Conservation (phyloP, 2,113 vertebrate genomes). For the Phyllostomus hastatus region DNA sequence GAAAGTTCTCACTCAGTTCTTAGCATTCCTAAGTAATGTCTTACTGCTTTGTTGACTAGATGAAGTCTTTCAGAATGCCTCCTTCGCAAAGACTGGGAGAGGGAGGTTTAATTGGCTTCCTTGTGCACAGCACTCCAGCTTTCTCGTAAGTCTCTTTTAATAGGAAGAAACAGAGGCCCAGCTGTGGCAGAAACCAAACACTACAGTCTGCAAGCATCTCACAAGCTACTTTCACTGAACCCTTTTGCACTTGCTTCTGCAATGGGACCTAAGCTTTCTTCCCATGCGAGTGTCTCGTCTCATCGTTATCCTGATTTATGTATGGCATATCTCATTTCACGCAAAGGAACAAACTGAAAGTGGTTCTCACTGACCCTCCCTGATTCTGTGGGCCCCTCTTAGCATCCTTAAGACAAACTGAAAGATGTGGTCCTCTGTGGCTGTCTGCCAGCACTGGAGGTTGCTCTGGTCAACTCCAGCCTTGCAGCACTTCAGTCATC, state of each 20-base stretch:
- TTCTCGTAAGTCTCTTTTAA: neutral
- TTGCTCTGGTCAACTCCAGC: neutral
- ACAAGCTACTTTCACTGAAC: neutral
- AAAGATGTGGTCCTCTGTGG: neutral
- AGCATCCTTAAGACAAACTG: neutral
- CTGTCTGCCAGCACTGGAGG: neutral
- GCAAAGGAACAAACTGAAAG: neutral
- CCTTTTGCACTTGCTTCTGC: neutral
- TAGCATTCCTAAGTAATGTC: neutral
- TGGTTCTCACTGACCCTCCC: neutral
- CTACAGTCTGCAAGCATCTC: neutral
- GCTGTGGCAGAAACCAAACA: neutral
- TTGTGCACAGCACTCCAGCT: neutral
- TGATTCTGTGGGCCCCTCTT: neutral
- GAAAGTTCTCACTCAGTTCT: neutral
- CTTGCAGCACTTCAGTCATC: neutral
- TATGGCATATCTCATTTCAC: neutral
- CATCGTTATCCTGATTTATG: neutral
- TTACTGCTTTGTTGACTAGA: neutral
- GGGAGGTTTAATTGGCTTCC: conserved; percentile 20
- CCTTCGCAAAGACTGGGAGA: conserved; percentile 15
- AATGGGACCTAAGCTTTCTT: neutral
- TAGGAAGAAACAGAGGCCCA: neutral
- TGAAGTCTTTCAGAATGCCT: conserved; percentile 1
- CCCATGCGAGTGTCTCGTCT: neutral